A percentile compares a stretch with the other conserved stretches of the same genome.
These are phyloP conservation scores for Tenthredo distinguenda DNA, from an alignment of 2,888 invertebrate species.

Conservation along the genomic window DNA sequence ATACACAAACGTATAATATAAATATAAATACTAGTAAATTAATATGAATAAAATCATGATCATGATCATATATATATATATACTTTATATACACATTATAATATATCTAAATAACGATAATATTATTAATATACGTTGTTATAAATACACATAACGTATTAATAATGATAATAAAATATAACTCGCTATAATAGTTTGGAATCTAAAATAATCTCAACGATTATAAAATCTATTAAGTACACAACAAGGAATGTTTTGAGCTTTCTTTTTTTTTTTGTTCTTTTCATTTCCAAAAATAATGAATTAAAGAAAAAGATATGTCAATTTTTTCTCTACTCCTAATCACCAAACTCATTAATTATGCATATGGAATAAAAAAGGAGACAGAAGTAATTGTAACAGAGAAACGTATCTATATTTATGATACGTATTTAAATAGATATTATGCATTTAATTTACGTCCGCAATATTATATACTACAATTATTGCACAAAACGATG, in stretches of 20 bases:
- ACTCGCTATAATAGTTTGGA: not conserved
- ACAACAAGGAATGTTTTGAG: slow-evolving; percentile 67
- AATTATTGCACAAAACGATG: slow-evolving; percentile 24
- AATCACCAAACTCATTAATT: not conserved
- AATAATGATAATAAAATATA: not conserved
- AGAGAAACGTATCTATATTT: not conserved
- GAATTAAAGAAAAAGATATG: not conserved
- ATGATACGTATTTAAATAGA: not conserved
- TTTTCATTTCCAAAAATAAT: not conserved
- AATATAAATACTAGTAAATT: not conserved
- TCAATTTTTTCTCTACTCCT: not conserved
- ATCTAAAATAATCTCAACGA: slow-evolving; percentile 6
- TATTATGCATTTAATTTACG: not conserved
- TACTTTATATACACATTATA: not conserved
- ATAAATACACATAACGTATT: not conserved
- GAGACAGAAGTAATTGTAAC: not conserved
- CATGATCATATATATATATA: not conserved
- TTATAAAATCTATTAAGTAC: slow-evolving; percentile 71
- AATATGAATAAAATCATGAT: not conserved
- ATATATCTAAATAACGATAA: not conserved
- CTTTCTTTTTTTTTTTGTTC: not conserved
- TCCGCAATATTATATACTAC: not conserved
- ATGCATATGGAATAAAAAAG: not conserved
- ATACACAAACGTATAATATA: not conserved
- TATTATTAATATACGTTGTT: not conserved